These are phyloP conservation scores for Phortica variegata DNA, from an alignment of 1,140 invertebrate species.

Conservation along the genomic window DNA sequence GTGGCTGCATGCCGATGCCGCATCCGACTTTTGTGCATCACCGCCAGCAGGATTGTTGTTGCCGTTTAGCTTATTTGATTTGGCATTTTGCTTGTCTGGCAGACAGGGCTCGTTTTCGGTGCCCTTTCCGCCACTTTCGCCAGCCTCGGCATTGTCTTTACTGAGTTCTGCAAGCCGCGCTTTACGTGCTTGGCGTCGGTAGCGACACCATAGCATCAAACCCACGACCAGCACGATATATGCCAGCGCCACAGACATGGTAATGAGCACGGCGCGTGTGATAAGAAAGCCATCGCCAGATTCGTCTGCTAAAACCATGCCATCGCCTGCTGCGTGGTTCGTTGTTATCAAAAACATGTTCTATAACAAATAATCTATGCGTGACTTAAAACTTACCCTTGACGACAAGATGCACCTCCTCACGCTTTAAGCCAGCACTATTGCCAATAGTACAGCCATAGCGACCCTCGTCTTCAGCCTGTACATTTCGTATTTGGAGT, in stretches of 20 bases:
- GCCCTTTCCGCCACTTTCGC: constrained; percentile 38
- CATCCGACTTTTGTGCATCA: constrained; percentile 71
- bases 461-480: constrained; percentile 76
- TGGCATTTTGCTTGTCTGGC: constrained; percentile 49
- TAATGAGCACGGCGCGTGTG: constrained; percentile 87
- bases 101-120: constrained; percentile 55
- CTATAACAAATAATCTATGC: neutral
- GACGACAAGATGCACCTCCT: constrained; percentile 78
- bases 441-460: constrained; percentile 93
- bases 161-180: constrained; percentile 40
- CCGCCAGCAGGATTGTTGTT: constrained; percentile 59
- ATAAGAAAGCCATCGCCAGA: constrained; percentile 65
- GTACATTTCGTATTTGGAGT: constrained; percentile 75
- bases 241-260: constrained; percentile 83
- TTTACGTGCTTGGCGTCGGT: constrained; percentile 62
- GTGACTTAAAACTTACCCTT: constrained; percentile 62
- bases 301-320: constrained; percentile 55
- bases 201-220: constrained; percentile 87
- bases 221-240: constrained; percentile 91
- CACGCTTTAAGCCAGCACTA: constrained; percentile 80
- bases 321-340: constrained; percentile 56
- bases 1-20: constrained; percentile 76
- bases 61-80: constrained; percentile 55
- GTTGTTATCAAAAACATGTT: constrained; percentile 23
- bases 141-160: constrained; percentile 40